Evolutionary conservation across 2,113 vertebrate species (phyloP).

Genomic region (Delphinapterus leucas): DNA sequence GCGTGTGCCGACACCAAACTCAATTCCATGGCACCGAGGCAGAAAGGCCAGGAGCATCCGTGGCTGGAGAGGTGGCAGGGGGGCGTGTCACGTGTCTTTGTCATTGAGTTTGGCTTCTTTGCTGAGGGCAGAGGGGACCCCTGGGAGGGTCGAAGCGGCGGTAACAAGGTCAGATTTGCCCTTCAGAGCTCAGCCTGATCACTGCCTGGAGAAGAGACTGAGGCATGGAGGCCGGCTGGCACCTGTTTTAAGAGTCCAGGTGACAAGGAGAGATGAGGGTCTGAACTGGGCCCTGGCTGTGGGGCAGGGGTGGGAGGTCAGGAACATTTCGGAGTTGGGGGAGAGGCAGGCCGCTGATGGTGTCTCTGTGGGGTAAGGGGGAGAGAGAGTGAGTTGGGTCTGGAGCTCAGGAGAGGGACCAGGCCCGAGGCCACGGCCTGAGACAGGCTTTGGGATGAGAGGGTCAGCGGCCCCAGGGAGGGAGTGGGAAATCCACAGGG

Average conservation of each 20-base stretch:
- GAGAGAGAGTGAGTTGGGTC: background rate
- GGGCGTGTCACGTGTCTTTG: background rate
- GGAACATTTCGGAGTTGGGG: background rate
- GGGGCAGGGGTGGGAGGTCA: background rate
- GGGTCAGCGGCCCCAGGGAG: background rate
- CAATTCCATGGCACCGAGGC: background rate
- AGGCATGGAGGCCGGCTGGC: background rate
- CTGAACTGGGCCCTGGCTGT: background rate
- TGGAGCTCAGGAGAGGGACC: background rate
- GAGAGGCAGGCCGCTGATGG: background rate
- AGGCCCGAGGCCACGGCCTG: background rate
- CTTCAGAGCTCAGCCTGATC: background rate
- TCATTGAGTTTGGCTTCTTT: background rate
- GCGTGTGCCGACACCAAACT: background rate
- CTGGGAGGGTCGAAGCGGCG: background rate
- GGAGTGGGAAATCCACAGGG: background rate
- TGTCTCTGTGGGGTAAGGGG: background rate
- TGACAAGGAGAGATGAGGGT: background rate
- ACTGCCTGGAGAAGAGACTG: background rate
- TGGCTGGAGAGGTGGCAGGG: background rate
- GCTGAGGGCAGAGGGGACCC: background rate
- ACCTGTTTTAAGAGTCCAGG: background rate
- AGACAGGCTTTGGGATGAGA: background rate
- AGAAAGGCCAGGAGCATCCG: background rate
- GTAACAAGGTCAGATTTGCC: background rate